phyloP scores from a whole-genome alignment of 2,888 invertebrate species.

The Desoria tigrina region DNA sequence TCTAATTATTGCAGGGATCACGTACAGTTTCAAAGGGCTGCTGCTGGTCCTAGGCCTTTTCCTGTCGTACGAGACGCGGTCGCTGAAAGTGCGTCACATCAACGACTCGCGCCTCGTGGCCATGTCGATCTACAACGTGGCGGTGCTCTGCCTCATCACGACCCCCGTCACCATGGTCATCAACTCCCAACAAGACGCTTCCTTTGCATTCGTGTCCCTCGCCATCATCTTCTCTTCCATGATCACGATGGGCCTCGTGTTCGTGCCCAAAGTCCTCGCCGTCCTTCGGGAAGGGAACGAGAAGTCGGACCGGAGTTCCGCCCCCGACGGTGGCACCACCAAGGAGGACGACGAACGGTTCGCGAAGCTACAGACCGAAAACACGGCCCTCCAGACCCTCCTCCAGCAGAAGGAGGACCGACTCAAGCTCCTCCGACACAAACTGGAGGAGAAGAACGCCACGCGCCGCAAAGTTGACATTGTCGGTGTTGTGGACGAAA shows the following conservation, averaged over 20 bases:
- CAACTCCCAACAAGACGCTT: constrained; percentile 94
- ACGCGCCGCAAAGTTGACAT: constrained; percentile 23
- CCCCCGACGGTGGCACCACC: constrained; percentile 73
- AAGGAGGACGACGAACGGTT: constrained; percentile 95
- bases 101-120: constrained; percentile 98
- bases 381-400: constrained; percentile 92
- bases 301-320: constrained; percentile 58
- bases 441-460: constrained; percentile 75
- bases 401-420: constrained; percentile 92
- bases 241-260: constrained; percentile 96
- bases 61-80: constrained; percentile 96
- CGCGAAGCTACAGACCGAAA: constrained; percentile 87
- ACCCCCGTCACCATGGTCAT: constrained; percentile 97
- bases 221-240: constrained; percentile 98
- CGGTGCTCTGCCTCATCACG: constrained; percentile 94
- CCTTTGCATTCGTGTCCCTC: constrained; percentile 92
- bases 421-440: constrained; percentile 77
- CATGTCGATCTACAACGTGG: constrained; percentile 99
- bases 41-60: constrained; percentile 96
- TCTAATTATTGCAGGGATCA: constrained; percentile 68
- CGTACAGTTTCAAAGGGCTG: constrained; percentile 95
- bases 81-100: constrained; percentile 93
- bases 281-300: constrained; percentile 70
- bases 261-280: constrained; percentile 96
- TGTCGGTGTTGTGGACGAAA: constrained; percentile 12